Evolutionary conservation across 1,140 invertebrate species (phyloP), one percentile per base, ranked within the genome.

Genomic region (Sycophila sp.): DNA sequence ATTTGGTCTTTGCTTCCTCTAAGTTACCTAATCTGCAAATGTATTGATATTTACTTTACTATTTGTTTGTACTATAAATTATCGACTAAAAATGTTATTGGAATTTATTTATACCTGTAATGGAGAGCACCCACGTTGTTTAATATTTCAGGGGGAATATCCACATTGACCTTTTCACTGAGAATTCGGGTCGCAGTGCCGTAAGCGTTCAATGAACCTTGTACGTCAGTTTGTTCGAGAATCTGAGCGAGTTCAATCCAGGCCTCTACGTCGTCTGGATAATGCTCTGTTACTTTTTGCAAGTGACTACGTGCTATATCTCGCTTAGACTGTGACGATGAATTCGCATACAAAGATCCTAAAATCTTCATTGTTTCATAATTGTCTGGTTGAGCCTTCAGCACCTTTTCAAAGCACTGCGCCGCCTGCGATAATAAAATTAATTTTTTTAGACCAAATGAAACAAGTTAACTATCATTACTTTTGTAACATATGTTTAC

Each of bases 341-440:
- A 97, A 79, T 93, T 95, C 0, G 97, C 97, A 84, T 99, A 99
- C 0, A 99, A 86, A 0, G 97, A 98, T 0, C 98, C 98, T 1
- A 99, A 88, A 73, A 99, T 99, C 85, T 99, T 99, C 96, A 99
- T 98, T 5, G 98, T 99, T 86, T 99, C 98, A 82, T 99, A 99
- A 86, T 99, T 99, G 4, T 96, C 96, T 0, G 98, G 96, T 81
- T 98, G 96, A 0, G 92, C 94, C 89, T 99, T 99, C 4, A 99
- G 85, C 5, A 99, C 97, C 87, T 98, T 99, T 86, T 99, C 98
- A 86, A 99, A 99, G 84, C 97, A 98, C 80, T 97, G 94, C 2
- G 97, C 95, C 1, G 98, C 98, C 95, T 98, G 76, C 6, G 56
- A 85, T 82, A 71, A 55, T 73, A 53, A 56, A 70, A 72, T 59